These are phyloP conservation scores for Alaudala cheleensis DNA, from an alignment of 2,113 vertebrate genomes.

Conservation along the genomic window DNA sequence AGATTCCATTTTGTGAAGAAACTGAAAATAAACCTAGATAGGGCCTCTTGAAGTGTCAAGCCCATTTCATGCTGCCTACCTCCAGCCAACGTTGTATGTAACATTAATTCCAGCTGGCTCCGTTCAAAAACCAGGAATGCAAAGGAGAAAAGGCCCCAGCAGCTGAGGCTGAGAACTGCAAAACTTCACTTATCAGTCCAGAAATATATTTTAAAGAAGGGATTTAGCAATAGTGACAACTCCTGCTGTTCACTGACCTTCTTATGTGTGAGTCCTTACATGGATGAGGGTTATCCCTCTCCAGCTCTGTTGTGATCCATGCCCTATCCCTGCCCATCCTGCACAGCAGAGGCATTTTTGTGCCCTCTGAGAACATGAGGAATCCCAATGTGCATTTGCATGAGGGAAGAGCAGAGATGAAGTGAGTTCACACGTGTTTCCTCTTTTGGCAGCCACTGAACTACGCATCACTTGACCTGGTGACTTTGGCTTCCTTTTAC, in stretches of 20 bases:
- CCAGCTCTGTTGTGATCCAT: not conserved
- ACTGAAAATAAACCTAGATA: not conserved
- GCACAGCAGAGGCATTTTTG: not conserved
- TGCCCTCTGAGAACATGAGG: not conserved
- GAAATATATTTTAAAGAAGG: not conserved
- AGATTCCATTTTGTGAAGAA: not conserved
- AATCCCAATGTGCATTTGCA: not conserved
- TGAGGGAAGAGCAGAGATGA: not conserved
- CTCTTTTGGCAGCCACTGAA: not conserved
- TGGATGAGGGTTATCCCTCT: not conserved
- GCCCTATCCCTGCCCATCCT: not conserved
- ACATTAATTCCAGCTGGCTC: not conserved
- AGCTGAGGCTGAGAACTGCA: not conserved
- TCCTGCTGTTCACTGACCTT: not conserved
- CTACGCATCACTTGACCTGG: not conserved
- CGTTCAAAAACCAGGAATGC: not conserved
- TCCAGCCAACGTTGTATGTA: not conserved
- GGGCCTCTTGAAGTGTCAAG: not conserved
- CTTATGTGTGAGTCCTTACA: not conserved
- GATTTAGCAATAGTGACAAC: not conserved
- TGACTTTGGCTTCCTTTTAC: not conserved
- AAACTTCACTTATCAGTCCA: not conserved
- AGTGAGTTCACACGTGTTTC: not conserved
- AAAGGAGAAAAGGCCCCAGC: not conserved
- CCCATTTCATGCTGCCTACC: not conserved